Evolutionary conservation across 2,113 vertebrate genomes (phyloP), one percentile per base, ranked within the genome.

Genomic region (Mola mola): DNA sequence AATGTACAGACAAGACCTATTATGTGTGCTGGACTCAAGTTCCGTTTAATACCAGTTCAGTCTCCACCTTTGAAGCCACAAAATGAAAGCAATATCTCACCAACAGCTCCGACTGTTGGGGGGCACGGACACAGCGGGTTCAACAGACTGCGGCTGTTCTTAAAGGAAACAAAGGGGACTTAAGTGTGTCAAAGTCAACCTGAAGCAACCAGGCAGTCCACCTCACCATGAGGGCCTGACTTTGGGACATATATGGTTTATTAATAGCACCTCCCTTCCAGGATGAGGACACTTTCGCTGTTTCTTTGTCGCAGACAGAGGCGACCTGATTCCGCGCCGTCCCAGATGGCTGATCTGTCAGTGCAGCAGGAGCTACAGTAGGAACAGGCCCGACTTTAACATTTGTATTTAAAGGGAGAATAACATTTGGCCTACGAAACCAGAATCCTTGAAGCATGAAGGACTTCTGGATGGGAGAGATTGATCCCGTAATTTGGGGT

Each of bases 261-360:
- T 92, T 87, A 91, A 91, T 92, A 93, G 90, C 78, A 51, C 74
- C 86, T 87, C 79, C 76, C 89, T 87, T 90, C 82, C 88, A 91
- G 81, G 85, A 86, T 82, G 81, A 82, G 80, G 63, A 82, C 82
- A 72, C 76, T 84, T 88, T 75, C 83, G 85, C 83, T 58, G 60
- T 76, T 83, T 87, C 75, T 42, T 85, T 66, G 82, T 65, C 69
- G 48, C 82, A 86, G 81, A 83, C 78, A 70, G 79, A 82, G 83
- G 75, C 85, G 90, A 91, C 91, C 92, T 93, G 90, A 78, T 93
- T 93, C 88, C 75, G 16, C 25, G 40, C 65, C 72, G 89, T 85
- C 89, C 91, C 82, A 91, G 66, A 89, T 90, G 90, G 75, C 81
- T 72, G 56, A 56, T 24, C 58, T 19, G 63, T 44, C 4, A 2